Evolutionary conservation across 2,888 invertebrate species (phyloP), one percentile per base, ranked within the genome.

Genomic region (Pardosa pseudoannulata): DNA sequence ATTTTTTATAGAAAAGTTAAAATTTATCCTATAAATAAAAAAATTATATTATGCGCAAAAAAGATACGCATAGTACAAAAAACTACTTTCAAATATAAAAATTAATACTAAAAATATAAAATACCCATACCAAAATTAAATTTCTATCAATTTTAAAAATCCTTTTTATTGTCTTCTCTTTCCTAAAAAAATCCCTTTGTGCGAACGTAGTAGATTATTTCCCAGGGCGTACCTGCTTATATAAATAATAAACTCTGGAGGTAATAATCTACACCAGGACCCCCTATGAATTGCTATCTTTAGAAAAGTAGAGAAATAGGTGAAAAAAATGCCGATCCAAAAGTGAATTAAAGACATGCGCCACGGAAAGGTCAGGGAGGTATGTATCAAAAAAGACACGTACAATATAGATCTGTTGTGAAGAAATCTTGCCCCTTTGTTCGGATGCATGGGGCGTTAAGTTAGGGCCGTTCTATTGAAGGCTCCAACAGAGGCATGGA

Each of bases 381-480:
- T 36, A 36, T 36, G 9, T 9, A 36, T 36, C 36, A 23, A 56
- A 23, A 56, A 56, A 23, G 23, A 23, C 7, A 56, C 1, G 23
- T 23, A 56, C 56, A 56, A 56, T 56, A 56, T 5, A 56, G 16
- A 56, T 16, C 36, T 36, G 23, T 56, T 56, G 56, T 56, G 23
- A 56, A 23, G 56, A 56, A 46, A 56, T 56, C 56, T 23, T 23
- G 19, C 13, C 16, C 11, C 56, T 56, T 56, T 56, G 56, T 56
- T 56, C 19, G 56, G 23, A 23, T 56, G 56, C 56, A 56, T 23
- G 56, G 56, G 56, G 56, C 56, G 56, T 56, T 23, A 56, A 23
- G 56, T 56, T 56, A 11, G 23, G 19, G 56, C 56, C 6, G 5
- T 2, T 3, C 19, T 5, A 23, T 23, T 19, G 23, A 23, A 23